Evolutionary conservation across 2,113 vertebrate genomes (phyloP).

Genomic region (Seriola rivoliana): DNA sequence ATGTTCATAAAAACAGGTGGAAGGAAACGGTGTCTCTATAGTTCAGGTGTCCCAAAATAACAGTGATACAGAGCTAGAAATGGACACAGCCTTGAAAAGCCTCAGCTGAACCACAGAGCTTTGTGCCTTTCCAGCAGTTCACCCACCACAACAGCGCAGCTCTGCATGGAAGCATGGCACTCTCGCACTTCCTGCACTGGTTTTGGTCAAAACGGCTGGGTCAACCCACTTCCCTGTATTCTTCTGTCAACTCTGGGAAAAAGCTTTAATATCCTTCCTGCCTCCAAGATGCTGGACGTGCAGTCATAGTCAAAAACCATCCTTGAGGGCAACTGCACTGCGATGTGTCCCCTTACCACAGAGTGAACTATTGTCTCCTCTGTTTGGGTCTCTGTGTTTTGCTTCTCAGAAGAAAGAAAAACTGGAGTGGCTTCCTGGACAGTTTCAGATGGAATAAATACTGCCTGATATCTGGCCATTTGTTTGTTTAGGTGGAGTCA

Average conservation of each 20-base stretch:
- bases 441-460: slow-evolving; percentile 71
- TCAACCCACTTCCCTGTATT: slow-evolving; percentile 83
- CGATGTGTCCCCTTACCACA: slow-evolving; percentile 43
- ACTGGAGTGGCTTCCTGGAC: slow-evolving; percentile 57
- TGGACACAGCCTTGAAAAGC: slow-evolving; percentile 40
- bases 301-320: slow-evolving; percentile 65
- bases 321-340: slow-evolving; percentile 54
- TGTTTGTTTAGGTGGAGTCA: slow-evolving; percentile 63
- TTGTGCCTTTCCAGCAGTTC: slow-evolving; percentile 29
- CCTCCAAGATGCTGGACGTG: slow-evolving; percentile 58
- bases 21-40: too few species aligned
- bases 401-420: slow-evolving; percentile 52
- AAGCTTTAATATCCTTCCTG: slow-evolving; percentile 84
- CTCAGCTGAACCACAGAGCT: not conserved
- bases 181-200: slow-evolving; percentile 76
- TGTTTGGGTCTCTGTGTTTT: slow-evolving; percentile 68
- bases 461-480: slow-evolving; percentile 43
- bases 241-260: slow-evolving; percentile 84
- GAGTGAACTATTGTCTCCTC: slow-evolving; percentile 68
- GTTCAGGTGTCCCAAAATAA: not conserved
- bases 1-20: too few species aligned
- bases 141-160: slow-evolving; percentile 62
- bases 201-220: slow-evolving; percentile 77
- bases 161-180: slow-evolving; percentile 66
- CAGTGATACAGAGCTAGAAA: slow-evolving; percentile 2